Evolutionary conservation across 1,140 invertebrate species (phyloP), one percentile per base, ranked within the genome.

Genomic region (Episyrphus balteatus): DNA sequence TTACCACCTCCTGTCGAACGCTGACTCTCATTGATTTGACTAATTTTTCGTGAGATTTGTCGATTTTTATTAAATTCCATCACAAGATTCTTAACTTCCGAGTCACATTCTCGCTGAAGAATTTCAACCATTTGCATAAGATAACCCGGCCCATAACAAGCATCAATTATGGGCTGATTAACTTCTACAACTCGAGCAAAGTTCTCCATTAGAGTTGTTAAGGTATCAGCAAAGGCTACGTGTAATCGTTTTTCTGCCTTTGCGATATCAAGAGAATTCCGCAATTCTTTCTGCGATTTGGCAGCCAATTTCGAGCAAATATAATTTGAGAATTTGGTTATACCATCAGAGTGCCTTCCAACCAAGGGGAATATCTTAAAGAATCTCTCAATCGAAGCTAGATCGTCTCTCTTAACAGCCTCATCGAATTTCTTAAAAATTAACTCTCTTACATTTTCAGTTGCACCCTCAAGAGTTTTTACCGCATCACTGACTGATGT

Each of bases 321-420:
- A 70, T 95, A 98, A 17, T 78, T 77, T n/a, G 91, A 88, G 66
- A 97, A 96, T 59, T 92, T 84, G 49, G 82, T 80, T 2, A 99
- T 75, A 0, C 96, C 96, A 60, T 92, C 88, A 38, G 87, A 79
- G 51, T 97, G 88, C 70, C 92, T 85, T 37, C 90, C 91, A 5
- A 99, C 73, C 18, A 98, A 74, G 2, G 96, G 96, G 71, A 98
- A 99, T 58, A 99, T 85, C 72, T 98, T 99, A 64, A 99, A 99
- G 69, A 98, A 94, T 51, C 94, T 89, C 81, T 98, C 94, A 14
- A 98, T 86, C 3, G 89, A 89, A 5, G 87, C 88, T 17, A 87
- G 75, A 72, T 99, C 94, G 61, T 92, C 85, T 40, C 80, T 80
- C 47, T 82, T 80, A 0, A 97, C 84, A 21, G 96, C 92, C 57